Evolutionary conservation across 2,888 invertebrate genomes (phyloP), one percentile per base, ranked within the genome.

Genomic region (Apodemia zela): DNA sequence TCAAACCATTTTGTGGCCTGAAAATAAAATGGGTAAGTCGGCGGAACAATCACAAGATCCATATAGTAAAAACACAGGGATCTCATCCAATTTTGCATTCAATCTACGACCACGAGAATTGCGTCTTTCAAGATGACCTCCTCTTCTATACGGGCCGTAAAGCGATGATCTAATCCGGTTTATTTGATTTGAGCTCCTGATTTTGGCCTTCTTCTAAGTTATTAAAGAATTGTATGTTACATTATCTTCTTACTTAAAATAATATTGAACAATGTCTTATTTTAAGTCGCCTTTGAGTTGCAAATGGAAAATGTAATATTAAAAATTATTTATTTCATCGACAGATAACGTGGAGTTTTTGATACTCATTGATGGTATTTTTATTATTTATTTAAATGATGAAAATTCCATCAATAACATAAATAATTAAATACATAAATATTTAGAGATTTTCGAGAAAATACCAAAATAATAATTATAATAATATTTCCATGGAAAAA

Each of bases 11-110:
- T 81, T 78, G 80, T 76, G 81, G 77, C 80, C 80, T 76, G 78
- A 79, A 85, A 83, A 89, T 87, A 87, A 87, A 87, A 85, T 78
- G 78, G 76, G 74, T 74, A 78, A 81, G 77, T 78, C 76, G 75
- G 76, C 80, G 78, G 82, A 82, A 81, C 85, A 78, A 84, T 81
- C 76, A 76, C 77, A 75, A 76, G 82, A 80, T 80, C 82, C 82
- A 84, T 82, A 87, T 83, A 86, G 84, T 87, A 87, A 87, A 88
- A 88, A 87, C 86, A 84, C 82, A 84, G 79, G 84, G 85, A 84
- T 84, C 87, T 89, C 89, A 87, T 90, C 90, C 89, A 90, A 90
- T 90, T 90, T 89, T 89, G 89, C 89, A 90, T 90, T 89, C 89
- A 90, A 89, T 89, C 89, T 89, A 87, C 89, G 88, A 87, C 85